Evolutionary conservation across 2,888 invertebrate genomes (phyloP), one percentile per base, ranked within the genome.

Genomic region (Rhagium mordax): DNA sequence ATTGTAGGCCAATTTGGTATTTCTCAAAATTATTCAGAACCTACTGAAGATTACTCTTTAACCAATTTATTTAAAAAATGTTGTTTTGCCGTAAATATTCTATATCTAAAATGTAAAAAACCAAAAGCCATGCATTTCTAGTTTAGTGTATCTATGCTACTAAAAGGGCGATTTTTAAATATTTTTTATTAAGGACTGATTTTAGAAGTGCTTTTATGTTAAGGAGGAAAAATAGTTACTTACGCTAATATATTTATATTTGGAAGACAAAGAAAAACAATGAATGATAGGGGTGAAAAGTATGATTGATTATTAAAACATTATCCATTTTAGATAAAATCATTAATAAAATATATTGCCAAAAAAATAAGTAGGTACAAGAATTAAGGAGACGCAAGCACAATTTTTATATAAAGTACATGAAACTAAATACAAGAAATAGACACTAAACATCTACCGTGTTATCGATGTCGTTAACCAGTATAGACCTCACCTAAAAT

Each of bases 51-150:
- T 51, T 66, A 64, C 51, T 57, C 57, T 68, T 64, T 68, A 68
- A 71, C 66, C 61, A 65, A 66, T 68, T 55, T 48, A 65, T 65
- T 62, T 64, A 66, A 71, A 81, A 78, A 85, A 87, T 87, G 87
- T 86, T 87, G 87, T 87, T 87, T 87, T 87, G 87, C 87, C 87
- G 87, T 87, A 86, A 86, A 78, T 72, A 67, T 33, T 20, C 69
- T 70, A 81, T 66, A 71, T 78, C 74, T 57, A 74, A 75, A 75
- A 78, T 71, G 75, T 69, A 79, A 73, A 76, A 70, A 69, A 74
- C 47, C 71, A 71, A 72, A 83, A 84, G 84, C 84, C 84, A 84
- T 84, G 84, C 84, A 64, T 64, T n/a, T 29, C 33, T 65, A 67
- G 15, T 67, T 67, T 67, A 67, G 57, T 65, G 65, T 57, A 24